These are phyloP conservation scores for Campylomormyrus numenius DNA, from an alignment of 2,113 vertebrate species.

Conservation along the genomic window DNA sequence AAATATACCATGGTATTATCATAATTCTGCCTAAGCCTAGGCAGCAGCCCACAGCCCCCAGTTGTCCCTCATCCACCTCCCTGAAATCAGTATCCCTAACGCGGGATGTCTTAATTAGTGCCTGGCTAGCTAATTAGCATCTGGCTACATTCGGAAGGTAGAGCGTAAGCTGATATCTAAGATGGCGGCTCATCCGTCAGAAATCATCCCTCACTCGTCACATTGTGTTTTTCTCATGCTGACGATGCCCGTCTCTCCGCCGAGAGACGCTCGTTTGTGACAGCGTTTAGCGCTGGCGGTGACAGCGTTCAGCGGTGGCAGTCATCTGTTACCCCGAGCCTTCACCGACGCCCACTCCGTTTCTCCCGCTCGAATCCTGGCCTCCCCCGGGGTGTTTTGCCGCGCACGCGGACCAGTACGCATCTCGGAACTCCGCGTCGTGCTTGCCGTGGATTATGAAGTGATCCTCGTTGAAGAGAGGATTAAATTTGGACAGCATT, in stretches of 20 bases:
- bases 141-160: background rate
- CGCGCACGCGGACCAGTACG: background rate
- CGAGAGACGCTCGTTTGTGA: background rate
- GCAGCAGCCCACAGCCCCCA: background rate
- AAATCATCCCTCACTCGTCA: background rate
- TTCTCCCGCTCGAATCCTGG: background rate
- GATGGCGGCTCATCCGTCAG: background rate
- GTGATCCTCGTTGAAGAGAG: background rate
- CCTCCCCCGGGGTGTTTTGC: background rate
- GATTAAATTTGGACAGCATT: background rate
- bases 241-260: background rate
- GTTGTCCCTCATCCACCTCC: background rate
- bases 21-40: background rate
- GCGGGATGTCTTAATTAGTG: background rate
- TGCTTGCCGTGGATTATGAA: background rate
- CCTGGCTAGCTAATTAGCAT: background rate
- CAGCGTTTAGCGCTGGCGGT: background rate
- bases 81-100: background rate
- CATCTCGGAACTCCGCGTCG: background rate
- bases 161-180: background rate
- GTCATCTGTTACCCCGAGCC: background rate
- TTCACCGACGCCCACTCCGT: background rate
- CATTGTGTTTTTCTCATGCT: background rate
- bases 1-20: background rate
- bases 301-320: background rate